Evolutionary conservation across 1,140 invertebrate species (phyloP).

Genomic region (Zaprionus ghesquierei): DNA sequence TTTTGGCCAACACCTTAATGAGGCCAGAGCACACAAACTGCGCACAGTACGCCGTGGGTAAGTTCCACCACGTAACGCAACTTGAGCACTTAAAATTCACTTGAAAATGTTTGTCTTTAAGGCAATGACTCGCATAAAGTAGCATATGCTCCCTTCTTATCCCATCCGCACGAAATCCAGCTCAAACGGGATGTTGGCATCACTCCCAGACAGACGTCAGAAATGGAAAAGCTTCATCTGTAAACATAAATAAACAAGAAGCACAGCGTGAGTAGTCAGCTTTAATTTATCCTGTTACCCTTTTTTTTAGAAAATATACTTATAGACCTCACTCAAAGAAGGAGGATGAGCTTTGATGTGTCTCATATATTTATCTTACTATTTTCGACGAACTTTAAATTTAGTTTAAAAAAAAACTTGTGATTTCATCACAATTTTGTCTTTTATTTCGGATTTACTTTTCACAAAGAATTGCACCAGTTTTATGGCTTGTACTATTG

Average conservation of each 20-base stretch:
- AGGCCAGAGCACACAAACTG: neutral
- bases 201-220: neutral
- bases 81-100: constrained; percentile 6
- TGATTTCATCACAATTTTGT: neutral
- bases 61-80: neutral
- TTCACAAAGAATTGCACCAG: neutral
- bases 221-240: neutral
- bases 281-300: neutral
- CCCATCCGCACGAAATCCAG: neutral
- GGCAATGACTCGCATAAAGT: constrained; percentile 3
- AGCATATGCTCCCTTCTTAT: neutral
- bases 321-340: no score
- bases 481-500: constrained; percentile 58
- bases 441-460: neutral
- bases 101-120: constrained; percentile 6
- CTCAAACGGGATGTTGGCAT: constrained; percentile 11
- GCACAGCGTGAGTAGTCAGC: neutral
- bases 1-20: neutral
- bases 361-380: no score
- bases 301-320: neutral
- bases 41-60: neutral
- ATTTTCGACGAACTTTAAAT: no score
- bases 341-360: no score
- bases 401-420: no score
- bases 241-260: constrained; percentile 9